Base-by-base conservation (phyloP, 2,888 invertebrate species). In the Athrips mouffetella region DNA sequence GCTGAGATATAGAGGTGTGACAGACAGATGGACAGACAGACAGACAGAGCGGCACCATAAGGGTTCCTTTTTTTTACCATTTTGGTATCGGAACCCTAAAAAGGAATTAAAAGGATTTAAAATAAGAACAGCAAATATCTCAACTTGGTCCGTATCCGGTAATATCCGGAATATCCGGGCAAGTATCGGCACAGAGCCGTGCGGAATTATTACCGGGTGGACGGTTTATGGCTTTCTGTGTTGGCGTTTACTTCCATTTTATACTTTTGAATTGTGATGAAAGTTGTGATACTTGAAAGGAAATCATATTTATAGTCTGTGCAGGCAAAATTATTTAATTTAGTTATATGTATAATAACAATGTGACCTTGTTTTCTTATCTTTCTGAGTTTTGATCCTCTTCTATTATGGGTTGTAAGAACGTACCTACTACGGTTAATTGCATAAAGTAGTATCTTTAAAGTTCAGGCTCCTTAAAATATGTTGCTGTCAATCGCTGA, bases 41-140 rank as follows among this genome's bases (percentile, higher is more conserved):
- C 7, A 30, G 11, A 11, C 33, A n/a, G 11, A 33, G 15, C 16
- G 6, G 31, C 10, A 5, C 13, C 15, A 5, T 4, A 31, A 5
- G 15, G 11, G 15, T 15, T 15, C 2, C 16, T 33, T 31, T 15
- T 31, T 13, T 15, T 13, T 33, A 15, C n/a, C n/a, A n/a, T n/a
- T 16, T 33, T 1, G 8, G 15, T 20, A 20, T 20, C 18, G 11
- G 10, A 11, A 11, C 37, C 5, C 4, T 11, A 21, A 37, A n/a
- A 18, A 37, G 21, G 21, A 20, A n/a, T 37, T 37, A 37, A 37
- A 21, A 18, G 37, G 18, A 37, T 37, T 37, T n/a, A 21, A 21
- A 37, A 37, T 18, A 37, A 37, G 21, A 37, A 37, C 37, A 37
- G 37, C 20, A 11, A 37, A 37, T 21, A 13, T 37, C 37, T 37